These are phyloP conservation scores for Mellilla xanthometata DNA, from an alignment of 2,888 invertebrate species.

Conservation along the genomic window DNA sequence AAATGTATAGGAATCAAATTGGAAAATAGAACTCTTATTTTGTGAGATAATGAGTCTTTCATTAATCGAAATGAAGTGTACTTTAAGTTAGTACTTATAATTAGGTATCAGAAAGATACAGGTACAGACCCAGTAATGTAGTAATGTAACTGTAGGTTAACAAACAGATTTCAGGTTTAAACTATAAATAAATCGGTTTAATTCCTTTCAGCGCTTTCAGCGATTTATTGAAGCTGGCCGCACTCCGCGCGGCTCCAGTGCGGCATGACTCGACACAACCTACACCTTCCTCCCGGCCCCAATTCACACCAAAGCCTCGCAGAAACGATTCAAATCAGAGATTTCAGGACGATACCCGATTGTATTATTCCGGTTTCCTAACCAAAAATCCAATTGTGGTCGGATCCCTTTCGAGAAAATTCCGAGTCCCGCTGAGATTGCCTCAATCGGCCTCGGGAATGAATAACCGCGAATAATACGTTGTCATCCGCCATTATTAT, in stretches of 20 bases:
- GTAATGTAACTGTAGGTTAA: too few relatives aligned
- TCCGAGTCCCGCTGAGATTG: slow-evolving; percentile 77
- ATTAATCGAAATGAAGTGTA: too few relatives aligned
- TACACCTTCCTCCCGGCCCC: slow-evolving; percentile 64
- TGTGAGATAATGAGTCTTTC: too few relatives aligned
- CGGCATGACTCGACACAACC: slow-evolving; percentile 57
- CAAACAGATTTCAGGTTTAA: too few relatives aligned
- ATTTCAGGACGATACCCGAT: slow-evolving; percentile 79
- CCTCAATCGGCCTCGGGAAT: slow-evolving; percentile 69
- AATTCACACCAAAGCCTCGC: slow-evolving; percentile 72
- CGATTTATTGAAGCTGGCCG: slow-evolving; percentile 6
- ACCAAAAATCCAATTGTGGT: slow-evolving; percentile 81
- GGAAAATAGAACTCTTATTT: too few relatives aligned
- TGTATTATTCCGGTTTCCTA: slow-evolving; percentile 81
- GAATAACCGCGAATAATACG: slow-evolving; percentile 79
- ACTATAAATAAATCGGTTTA: slow-evolving; percentile 2
- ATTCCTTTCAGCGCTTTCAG: slow-evolving; percentile 8
- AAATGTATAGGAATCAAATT: too few relatives aligned
- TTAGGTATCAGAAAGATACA: too few relatives aligned
- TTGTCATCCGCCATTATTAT: slow-evolving; percentile 81
- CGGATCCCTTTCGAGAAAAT: slow-evolving; percentile 72
- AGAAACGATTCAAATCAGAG: slow-evolving; percentile 80
- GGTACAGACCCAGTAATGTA: too few relatives aligned
- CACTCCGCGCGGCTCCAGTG: background rate
- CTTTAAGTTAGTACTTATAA: too few relatives aligned